Base-by-base conservation (phyloP, 2,888 invertebrate genomes). In the Lithophane socia region DNA sequence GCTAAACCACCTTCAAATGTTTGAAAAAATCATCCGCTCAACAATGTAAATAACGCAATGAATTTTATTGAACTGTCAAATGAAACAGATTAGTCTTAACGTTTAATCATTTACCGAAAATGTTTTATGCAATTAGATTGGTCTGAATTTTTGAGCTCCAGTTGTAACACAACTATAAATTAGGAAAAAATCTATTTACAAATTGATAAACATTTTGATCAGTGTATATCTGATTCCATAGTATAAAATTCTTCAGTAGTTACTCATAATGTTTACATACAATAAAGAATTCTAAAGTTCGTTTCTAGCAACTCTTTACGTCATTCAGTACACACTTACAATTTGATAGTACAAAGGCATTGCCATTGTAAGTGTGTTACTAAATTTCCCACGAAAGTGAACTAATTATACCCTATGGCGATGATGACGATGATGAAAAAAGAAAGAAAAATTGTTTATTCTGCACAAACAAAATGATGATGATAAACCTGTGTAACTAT, bases 261-360 rank as follows among this genome's bases (percentile, higher is more conserved):
- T 82, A 37, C 68, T 73, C 79, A 82, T 79, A 66, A 83, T 73
- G 68, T 81, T 78, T 83, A 81, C 66, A 69, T 73, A 66, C 69
- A 70, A 61, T 81, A 73, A 83, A 78, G 65, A 65, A 73, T 73
- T 64, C 49, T 65, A n/a, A 56, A 72, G n/a, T 54, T 61, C 64
- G 3, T 49, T 69, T 78, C 69, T 61, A 63, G 12, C 64, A 68
- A 42, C 24, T 16, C 13, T 44, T 56, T 58, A 65, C 81, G 81
- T 81, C 81, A 81, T 73, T 18, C 29, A 54, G 65, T 83, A 83
- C 29, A 29, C 29, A 29, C 29, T 29, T 29, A 29, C 29, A 29
- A 29, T 29, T 29, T 29, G 29, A 29, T 29, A 29, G 29, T 29
- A 29, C 29, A 56, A 56, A 56, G 21, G 2, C n/a, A n/a, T n/a